Evolutionary conservation across 1,140 invertebrate species (phyloP).

Genomic region (Hycleus cichorii): DNA sequence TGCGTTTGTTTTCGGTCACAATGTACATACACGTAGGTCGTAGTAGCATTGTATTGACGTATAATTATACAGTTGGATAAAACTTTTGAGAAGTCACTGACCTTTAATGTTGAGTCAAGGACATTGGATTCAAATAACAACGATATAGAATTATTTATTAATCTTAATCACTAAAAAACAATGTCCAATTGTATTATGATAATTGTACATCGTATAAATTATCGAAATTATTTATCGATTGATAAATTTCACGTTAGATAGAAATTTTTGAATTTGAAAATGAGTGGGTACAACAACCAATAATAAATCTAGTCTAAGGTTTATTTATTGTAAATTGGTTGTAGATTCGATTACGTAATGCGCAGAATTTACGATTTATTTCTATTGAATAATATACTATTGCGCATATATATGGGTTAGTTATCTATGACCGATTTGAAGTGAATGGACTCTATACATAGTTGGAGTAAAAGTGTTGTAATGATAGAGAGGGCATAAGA

Average conservation of each 20-base stretch:
- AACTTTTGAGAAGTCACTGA: constrained; percentile 14
- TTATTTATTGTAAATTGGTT: no score
- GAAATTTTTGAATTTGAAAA: constrained; percentile 7
- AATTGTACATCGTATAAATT: neutral
- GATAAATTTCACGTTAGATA: neutral
- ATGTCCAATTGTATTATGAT: no score
- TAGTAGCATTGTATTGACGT: constrained; percentile 6
- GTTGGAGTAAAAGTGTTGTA: no score
- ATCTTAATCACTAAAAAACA: no score
- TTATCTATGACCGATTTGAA: no score
- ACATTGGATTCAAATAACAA: neutral
- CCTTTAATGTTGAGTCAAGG: constrained; percentile 14
- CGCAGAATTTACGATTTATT: no score
- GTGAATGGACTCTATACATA: no score
- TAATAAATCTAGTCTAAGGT: neutral
- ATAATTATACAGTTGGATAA: constrained; percentile 5
- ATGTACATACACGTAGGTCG: no score
- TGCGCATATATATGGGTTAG: no score
- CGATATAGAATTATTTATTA: neutral
- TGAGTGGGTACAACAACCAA: neutral
- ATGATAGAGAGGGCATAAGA: neutral
- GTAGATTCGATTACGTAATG: no score
- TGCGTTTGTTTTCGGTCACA: no score
- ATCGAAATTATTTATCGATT: neutral
- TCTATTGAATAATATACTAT: no score